Evolutionary conservation across 2,888 invertebrate genomes (phyloP), one percentile per base, ranked within the genome.

Genomic region (Nephrotoma flavescens): DNA sequence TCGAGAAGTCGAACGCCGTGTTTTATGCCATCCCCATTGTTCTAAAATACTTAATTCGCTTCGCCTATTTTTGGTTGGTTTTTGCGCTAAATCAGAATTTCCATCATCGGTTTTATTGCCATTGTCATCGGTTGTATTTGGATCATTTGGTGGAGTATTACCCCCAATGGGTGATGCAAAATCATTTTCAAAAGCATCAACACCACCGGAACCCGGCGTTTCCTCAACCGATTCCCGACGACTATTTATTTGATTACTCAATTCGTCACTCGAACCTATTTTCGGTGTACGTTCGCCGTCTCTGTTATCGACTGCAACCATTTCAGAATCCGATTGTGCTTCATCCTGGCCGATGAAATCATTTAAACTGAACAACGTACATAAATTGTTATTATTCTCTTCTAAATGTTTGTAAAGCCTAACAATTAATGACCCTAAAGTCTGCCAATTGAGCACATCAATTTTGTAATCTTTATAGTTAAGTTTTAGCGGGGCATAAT

Each of bases 21-120:
- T 90, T 88, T 90, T 90, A 89, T 95, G 96, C 95, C 96, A 96
- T 86, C 95, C 95, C 95, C 96, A 96, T 88, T 95, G 95, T 89
- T 96, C 94, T 41, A 96, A 91, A 88, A 94, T 94, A 86, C 94
- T 94, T 12, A 96, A 91, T 44, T 95, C 94, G 91, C 95, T 96
- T 87, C 96, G 92, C n/a, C 96, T 92, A 88, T 96, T 93, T 6
- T 91, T 91, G 86, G 91, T 91, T 0, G 90, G 89, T 88, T 91
- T 91, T 86, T 86, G 86, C 87, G 88, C 88, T 45, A 86, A 11
- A 11, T 71, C 71, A 0, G 31, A 7, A 71, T 31, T 71, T 3
- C 71, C 71, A 11, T 71, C 87, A 85, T 87, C 87, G 83, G 86
- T 88, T 87, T 89, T 88, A 0, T 87, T 88, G 86, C 89, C 89